Percentiles rank a stretch among this genome's conserved stretches.
Conservation (phyloP, 2,797 vertebrate species). For the Tachyglossus aculeatus region DNA sequence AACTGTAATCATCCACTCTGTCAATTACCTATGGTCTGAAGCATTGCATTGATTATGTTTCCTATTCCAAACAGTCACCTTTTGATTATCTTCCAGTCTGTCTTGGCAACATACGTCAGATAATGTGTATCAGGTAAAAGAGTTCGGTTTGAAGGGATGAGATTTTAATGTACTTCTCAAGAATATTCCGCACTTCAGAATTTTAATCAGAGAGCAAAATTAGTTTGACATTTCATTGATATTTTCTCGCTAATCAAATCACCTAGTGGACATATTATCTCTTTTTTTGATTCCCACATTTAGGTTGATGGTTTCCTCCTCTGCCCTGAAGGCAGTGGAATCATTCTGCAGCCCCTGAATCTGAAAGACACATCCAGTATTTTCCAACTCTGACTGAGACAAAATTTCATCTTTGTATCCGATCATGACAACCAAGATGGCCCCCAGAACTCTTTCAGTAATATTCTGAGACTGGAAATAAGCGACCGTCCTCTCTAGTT, state of each 20-base stretch:
- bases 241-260: constrained; percentile 32
- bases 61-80: not conserved
- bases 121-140: not conserved
- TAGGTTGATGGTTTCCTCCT: constrained; percentile 1
- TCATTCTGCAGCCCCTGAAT: no score
- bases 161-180: constrained; percentile 14
- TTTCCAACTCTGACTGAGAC: no score
- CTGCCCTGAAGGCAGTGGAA: not conserved
- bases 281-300: constrained; percentile 10
- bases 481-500: no score
- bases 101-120: not conserved
- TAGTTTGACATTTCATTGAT: constrained; percentile 30
- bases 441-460: no score
- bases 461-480: no score
- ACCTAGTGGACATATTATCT: not conserved
- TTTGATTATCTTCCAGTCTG: not conserved
- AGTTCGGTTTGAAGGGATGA: constrained; percentile 24
- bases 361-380: no score
- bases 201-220: constrained; percentile 45
- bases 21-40: not conserved
- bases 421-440: no score
- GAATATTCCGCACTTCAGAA: constrained; percentile 18
- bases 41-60: not conserved
- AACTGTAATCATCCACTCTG: not conserved
- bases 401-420: no score